A percentile compares a stretch with the other conserved stretches of the same genome.
Conservation (phyloP, 2,888 invertebrate species). For the Hydrotaea cyrtoneurina region DNA sequence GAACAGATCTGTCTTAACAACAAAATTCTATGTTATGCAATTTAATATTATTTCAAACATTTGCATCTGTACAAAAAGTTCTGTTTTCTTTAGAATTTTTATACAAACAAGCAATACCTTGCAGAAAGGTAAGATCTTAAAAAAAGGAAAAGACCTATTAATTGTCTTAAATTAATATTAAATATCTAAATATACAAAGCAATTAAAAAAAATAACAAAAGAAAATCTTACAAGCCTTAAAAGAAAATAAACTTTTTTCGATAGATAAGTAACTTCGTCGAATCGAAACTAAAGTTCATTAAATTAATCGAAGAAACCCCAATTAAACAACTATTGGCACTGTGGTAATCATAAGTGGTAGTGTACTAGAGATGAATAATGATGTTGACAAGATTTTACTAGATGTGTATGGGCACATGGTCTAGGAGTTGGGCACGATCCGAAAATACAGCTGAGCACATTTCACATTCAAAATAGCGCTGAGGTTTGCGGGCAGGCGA, state of each 20-base stretch:
- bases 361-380: constrained; percentile 5
- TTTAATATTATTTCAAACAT: constrained; percentile 28
- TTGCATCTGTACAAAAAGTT: constrained; percentile 17
- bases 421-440: constrained; percentile 87
- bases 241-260: constrained; percentile 10
- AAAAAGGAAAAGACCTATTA: not conserved
- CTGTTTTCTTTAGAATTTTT: not conserved
- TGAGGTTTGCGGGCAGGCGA: constrained; percentile 70
- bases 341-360: constrained; percentile 45
- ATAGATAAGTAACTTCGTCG: not conserved
- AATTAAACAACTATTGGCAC: constrained; percentile 56
- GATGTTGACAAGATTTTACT: not conserved
- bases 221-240: constrained; percentile 23
- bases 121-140: constrained; percentile 13
- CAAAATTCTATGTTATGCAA: constrained; percentile 36
- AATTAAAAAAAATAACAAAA: constrained; percentile 26
- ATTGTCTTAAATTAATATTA: constrained; percentile 35
- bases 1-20: constrained; percentile 45
- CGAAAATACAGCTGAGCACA: constrained; percentile 89
- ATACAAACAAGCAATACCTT: constrained; percentile 22
- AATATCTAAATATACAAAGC: constrained; percentile 28
- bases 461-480: constrained; percentile 88
- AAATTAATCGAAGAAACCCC: constrained; percentile 26
- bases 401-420: constrained; percentile 91
- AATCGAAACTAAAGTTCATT: constrained; percentile 31